Conservation (phyloP, 2,113 vertebrate genomes). For the Aptenodytes patagonicus region DNA sequence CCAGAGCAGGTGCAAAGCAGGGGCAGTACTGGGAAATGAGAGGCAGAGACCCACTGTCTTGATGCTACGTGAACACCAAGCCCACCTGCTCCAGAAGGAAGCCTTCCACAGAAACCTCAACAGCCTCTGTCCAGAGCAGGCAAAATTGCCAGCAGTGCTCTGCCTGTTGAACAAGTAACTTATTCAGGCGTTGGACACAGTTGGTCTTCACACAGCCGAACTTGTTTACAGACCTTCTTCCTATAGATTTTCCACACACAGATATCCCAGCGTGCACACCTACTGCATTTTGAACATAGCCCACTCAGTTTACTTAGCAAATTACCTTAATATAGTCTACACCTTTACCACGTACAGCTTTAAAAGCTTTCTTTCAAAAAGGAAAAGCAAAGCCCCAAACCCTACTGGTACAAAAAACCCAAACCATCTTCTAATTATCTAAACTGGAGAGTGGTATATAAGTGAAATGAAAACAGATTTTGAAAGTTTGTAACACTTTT, state of each 20-base stretch:
- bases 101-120: neutral
- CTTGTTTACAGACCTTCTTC: neutral
- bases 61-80: neutral
- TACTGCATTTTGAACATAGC: neutral
- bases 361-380: neutral
- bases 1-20: neutral
- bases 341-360: neutral
- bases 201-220: neutral
- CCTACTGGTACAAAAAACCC: neutral
- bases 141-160: neutral
- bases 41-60: neutral
- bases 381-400: neutral
- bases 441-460: neutral
- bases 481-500: neutral
- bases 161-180: neutral
- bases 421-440: neutral
- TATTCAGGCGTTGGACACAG: neutral
- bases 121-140: neutral
- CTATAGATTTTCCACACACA: neutral
- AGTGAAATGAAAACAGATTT: neutral
- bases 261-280: neutral
- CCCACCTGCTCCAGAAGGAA: neutral
- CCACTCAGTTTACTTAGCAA: neutral
- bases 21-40: neutral
- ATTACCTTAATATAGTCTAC: neutral